Evolutionary conservation across 2,113 vertebrate genomes (phyloP).

Genomic region (Urocynchramus pylzowi): DNA sequence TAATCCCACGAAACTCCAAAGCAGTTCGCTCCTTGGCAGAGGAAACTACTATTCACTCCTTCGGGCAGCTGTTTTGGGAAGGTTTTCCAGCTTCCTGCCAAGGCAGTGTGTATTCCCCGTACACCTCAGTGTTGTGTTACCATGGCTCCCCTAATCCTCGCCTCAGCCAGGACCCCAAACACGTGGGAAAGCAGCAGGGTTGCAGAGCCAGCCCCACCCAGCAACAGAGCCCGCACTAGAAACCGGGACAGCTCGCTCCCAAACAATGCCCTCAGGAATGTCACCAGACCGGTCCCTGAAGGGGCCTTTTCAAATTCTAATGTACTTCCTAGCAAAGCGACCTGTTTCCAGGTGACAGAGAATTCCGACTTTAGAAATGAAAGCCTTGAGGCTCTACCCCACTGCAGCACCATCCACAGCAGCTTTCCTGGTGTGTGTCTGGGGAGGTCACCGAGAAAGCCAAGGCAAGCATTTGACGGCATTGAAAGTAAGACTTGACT

Average conservation of each 20-base stretch:
- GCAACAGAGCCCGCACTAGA: neutral
- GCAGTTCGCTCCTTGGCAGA: neutral
- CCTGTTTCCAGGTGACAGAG: neutral
- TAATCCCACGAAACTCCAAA: neutral
- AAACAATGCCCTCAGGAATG: slow-evolving; percentile 29
- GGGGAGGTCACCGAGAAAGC: neutral
- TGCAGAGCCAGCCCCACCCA: neutral
- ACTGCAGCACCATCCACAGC: neutral
- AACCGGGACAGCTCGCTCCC: neutral
- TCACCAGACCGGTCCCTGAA: neutral
- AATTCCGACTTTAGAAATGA: neutral
- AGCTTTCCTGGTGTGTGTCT: neutral
- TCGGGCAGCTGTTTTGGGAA: neutral
- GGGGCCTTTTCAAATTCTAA: neutral
- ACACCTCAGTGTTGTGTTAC: slow-evolving; percentile 16
- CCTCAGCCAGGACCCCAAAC: neutral
- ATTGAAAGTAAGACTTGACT: neutral
- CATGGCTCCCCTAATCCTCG: slow-evolving; percentile 19
- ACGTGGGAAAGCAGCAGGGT: neutral
- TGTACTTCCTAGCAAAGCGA: neutral
- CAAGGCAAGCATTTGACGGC: neutral
- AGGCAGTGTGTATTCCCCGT: neutral
- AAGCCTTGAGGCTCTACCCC: neutral
- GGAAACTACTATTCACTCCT: neutral
- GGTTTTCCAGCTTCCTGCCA: slow-evolving; percentile 34